A percentile compares a stretch with the other conserved stretches of the same genome.
Evolutionary conservation across 2,888 invertebrate genomes (phyloP).

Genomic region (Xanthia icteritia): DNA sequence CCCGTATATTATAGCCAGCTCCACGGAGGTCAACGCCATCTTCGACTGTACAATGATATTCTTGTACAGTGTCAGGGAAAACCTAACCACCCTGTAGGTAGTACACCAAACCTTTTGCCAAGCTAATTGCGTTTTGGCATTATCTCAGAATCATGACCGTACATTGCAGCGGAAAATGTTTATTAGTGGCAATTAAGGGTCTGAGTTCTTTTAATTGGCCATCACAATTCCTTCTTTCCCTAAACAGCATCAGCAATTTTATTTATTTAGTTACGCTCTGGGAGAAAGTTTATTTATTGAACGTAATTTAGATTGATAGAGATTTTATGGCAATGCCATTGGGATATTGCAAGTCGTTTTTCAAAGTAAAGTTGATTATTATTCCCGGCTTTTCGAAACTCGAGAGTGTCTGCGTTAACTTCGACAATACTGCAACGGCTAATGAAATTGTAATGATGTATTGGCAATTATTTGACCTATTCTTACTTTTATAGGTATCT

Average conservation of each 20-base stretch:
- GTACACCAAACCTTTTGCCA: neutral
- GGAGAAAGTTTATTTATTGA: slow-evolving; percentile 8
- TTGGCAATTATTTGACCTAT: neutral
- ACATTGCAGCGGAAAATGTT: neutral
- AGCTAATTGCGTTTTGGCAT: neutral
- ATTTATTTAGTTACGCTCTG: slow-evolving; percentile 7
- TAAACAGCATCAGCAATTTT: neutral
- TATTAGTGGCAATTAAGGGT: neutral
- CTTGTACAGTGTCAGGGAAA: neutral
- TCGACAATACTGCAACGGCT: neutral
- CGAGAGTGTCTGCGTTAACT: neutral
- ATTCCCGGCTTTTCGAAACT: neutral
- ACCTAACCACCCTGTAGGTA: neutral
- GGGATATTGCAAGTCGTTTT: neutral
- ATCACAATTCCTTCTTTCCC: neutral
- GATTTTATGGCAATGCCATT: neutral
- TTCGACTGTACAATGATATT: neutral
- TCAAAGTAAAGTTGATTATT: slow-evolving; percentile 4
- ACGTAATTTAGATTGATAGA: neutral
- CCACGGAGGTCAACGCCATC: neutral
- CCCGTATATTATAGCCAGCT: neutral
- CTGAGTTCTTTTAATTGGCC: neutral
- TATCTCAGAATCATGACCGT: neutral
- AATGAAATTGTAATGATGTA: neutral
- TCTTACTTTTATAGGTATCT: neutral